Evolutionary conservation across 2,113 vertebrate species (phyloP).

Genomic region (Entomyzon cyanotis): DNA sequence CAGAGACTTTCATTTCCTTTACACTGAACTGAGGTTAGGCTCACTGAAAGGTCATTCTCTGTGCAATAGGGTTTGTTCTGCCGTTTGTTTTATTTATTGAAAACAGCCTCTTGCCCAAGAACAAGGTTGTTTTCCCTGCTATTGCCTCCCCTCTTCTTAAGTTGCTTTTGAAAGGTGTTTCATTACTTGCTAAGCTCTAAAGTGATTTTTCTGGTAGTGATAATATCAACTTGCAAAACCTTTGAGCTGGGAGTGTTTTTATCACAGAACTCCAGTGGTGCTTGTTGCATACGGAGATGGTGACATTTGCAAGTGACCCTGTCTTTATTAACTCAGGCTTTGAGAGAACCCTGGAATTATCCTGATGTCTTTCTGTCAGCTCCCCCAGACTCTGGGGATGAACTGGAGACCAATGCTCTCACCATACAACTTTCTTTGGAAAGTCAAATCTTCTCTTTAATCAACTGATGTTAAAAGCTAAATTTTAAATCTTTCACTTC

Average conservation of each 20-base stretch:
- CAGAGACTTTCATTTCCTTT: slow-evolving; percentile 63
- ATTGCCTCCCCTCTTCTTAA: background rate
- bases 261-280: background rate
- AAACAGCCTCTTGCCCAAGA: slow-evolving; percentile 2
- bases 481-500: background rate
- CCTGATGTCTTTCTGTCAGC: background rate
- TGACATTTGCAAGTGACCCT: slow-evolving; percentile 47
- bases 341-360: background rate
- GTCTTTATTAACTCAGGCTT: slow-evolving; percentile 25
- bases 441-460: background rate
- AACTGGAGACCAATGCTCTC: background rate
- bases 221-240: slow-evolving; percentile 29
- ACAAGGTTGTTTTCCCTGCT: background rate
- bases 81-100: slow-evolving; percentile 60
- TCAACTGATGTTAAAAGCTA: background rate
- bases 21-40: slow-evolving; percentile 22
- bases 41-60: slow-evolving; percentile 57
- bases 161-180: slow-evolving; percentile 57
- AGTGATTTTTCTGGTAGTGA: slow-evolving; percentile 52
- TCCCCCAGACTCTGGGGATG: background rate
- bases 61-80: slow-evolving; percentile 32
- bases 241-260: background rate
- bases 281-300: background rate
- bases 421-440: background rate
- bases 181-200: slow-evolving; percentile 46